Conservation (phyloP, 2,113 vertebrate genomes). For the Scomber scombrus region DNA sequence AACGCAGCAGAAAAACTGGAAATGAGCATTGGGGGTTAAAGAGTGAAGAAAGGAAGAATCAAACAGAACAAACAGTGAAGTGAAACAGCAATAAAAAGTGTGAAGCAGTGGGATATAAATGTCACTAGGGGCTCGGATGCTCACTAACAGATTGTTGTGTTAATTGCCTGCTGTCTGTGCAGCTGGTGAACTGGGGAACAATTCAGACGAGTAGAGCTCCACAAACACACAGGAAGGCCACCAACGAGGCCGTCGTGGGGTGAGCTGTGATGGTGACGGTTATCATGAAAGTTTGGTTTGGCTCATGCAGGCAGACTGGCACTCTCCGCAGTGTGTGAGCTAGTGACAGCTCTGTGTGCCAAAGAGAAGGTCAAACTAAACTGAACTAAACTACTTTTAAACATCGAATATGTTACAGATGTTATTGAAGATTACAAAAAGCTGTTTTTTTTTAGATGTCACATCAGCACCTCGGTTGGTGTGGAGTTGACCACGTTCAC, state of each 20-base stretch:
- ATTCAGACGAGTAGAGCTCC: conserved; percentile 26
- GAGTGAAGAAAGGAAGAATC: not conserved
- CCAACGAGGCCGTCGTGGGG: not conserved
- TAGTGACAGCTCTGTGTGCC: not conserved
- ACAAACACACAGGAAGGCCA: conserved; percentile 32
- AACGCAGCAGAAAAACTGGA: not conserved
- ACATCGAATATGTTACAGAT: not conserved
- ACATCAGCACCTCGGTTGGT: conserved; percentile 78
- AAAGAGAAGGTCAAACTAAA: conserved; percentile 4
- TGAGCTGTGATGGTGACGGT: conserved; percentile 10
- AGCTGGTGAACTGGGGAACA: conserved; percentile 59
- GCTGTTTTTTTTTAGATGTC: not conserved
- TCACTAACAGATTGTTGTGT: conserved; percentile 56
- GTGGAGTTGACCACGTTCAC: conserved; percentile 66
- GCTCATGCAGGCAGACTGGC: conserved; percentile 7
- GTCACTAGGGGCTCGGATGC: conserved; percentile 17
- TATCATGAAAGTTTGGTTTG: not conserved
- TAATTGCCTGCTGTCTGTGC: conserved; percentile 62
- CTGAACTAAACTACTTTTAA: not conserved
- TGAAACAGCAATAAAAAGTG: conserved; percentile 24
- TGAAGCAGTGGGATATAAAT: conserved; percentile 17
- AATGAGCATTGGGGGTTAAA: not conserved
- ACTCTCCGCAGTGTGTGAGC: not conserved
- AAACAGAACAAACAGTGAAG: not conserved
- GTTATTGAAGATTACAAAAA: not conserved